Base-by-base conservation (phyloP, 2,113 vertebrate species). In the Nicator chloris region DNA sequence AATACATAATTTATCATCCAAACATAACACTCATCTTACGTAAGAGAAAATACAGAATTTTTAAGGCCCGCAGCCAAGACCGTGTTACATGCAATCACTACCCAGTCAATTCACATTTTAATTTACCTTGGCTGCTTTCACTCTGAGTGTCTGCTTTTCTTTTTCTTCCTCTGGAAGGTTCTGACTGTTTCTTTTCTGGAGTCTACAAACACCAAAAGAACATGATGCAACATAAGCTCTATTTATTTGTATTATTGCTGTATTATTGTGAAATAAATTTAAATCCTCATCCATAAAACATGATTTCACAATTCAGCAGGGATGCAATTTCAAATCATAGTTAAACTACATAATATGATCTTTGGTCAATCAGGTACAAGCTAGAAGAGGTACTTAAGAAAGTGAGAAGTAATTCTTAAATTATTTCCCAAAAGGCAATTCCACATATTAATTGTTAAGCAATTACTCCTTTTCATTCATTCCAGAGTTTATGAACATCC, bases 121-220 rank as follows among this genome's bases (percentile, higher is more conserved):
- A 39, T 97, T 97, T 97, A 99, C 99, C 99, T 98, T 99, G 99
- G 97, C 99, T 99, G 97, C 99, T 99, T 98, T 99, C 99, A 97
- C 98, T 99, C 97, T 99, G 99, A 96, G 97, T 98, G 95, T 99
- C 99, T 83, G 99, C 99, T 98, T 99, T 99, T 96, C 99, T 98
- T 97, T 99, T 99, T 97, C 99, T 98, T 96, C 99, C 99, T 97
- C 99, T 98, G 37, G 98, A 98, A 95, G 99, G 98, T 95, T 99
- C 99, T 14, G 98, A 98, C 92, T 98, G 99, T 97, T 99, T 99
- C 97, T 99, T 99, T 96, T 99, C 99, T 81, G 99, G 99, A 82
- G 99, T 99, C 99, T 99, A 97, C 18, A 84, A 96, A 97, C 86
- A 90, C 57, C 91, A 97, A 92, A 70, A 88, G 63, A 92, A 82